Base-by-base conservation (phyloP, 2,113 vertebrate genomes). In the Sterrhoptilus dennistouni region DNA sequence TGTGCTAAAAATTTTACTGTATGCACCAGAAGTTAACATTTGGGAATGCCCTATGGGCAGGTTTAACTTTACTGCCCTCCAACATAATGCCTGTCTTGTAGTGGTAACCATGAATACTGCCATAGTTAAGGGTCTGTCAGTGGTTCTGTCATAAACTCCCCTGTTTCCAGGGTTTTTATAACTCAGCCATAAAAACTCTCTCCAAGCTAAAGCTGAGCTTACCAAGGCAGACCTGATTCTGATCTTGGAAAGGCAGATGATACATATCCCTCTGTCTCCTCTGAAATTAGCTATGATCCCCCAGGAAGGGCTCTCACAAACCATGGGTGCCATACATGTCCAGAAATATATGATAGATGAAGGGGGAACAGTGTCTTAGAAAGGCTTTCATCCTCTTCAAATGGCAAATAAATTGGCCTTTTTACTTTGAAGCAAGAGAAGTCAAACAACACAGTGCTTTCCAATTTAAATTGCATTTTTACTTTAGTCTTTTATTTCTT, bases 41-140 rank as follows among this genome's bases (percentile, higher is more conserved):
- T 87, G 50, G 91, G 83, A 84, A 91, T 96, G 95, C 81, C 81
- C 93, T 95, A 59, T 80, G 89, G 92, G 44, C 83, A 92, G 80
- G 80, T 97, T 97, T 95, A 93, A 83, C 87, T 95, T 96, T 96
- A 93, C 89, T 97, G 89, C 88, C 87, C 85, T 97, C 96, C 72
- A 94, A 91, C 82, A 95, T 84, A 91, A 87, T 92, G 72, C 78
- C 45, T 96, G 92, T 88, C 92, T 96, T 97, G 72, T 90, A 86
- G 79, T 91, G 95, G 85, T 63, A 97, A 96, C 96, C 93, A 95
- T 96, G 95, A 95, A 97, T 96, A 94, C 86, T 80, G 92, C 77
- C 87, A 81, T 88, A 93, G 93, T 87, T 92, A 86, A 90, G 77
- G 92, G 77, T 92, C 93, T 94, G 69, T 90, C 94, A 95, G 92